Evolutionary conservation across 2,113 vertebrate genomes (phyloP).

Genomic region (Arvicanthis niloticus): DNA sequence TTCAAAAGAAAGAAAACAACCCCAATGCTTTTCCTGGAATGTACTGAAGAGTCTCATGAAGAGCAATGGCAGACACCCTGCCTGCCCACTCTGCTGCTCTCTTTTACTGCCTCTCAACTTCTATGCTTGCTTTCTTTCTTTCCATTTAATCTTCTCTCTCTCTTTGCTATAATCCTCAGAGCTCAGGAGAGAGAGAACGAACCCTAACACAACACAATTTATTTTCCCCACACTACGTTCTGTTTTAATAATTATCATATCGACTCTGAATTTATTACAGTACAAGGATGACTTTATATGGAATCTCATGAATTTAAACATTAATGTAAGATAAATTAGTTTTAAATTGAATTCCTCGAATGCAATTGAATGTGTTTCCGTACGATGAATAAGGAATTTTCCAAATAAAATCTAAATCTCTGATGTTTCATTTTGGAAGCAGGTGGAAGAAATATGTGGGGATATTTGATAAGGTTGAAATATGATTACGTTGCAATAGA

Average conservation of each 20-base stretch:
- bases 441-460: constrained; percentile 74
- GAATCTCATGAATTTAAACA: constrained; percentile 85
- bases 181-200: constrained; percentile 11
- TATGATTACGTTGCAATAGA: constrained; percentile 69
- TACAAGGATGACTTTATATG: constrained; percentile 77
- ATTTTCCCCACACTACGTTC: constrained; percentile 74
- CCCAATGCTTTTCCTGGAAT: no score
- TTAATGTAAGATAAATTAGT: constrained; percentile 86
- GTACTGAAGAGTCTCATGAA: neutral
- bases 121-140: no score
- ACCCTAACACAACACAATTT: constrained; percentile 41
- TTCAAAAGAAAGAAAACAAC: neutral
- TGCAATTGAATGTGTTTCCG: constrained; percentile 82
- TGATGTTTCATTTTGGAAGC: constrained; percentile 82
- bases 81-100: neutral
- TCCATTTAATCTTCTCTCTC: neutral
- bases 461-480: constrained; percentile 82
- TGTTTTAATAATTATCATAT: constrained; percentile 80
- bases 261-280: constrained; percentile 80
- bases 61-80: no score
- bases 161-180: neutral
- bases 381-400: constrained; percentile 85
- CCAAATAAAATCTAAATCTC: constrained; percentile 82
- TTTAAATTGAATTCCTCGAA: constrained; percentile 86
- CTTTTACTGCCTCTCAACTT: neutral